phyloP scores from a whole-genome alignment of 2,797 vertebrate species.

The Coregonus suidteri region DNA sequence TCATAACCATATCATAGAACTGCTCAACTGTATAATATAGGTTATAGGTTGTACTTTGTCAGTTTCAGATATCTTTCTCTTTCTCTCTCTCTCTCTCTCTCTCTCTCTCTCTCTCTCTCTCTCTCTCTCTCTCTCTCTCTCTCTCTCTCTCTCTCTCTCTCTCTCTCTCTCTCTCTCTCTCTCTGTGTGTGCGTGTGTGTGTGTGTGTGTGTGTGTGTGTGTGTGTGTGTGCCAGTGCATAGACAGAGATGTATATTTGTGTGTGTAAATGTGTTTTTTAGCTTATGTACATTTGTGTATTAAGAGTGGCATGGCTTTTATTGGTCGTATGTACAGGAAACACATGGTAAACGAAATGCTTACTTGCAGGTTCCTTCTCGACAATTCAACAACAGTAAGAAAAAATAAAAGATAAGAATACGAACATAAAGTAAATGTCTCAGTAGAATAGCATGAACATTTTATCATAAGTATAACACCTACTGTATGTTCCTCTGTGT shows the following conservation, averaged over 20 bases:
- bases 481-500: neutral
- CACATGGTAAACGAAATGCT: no score
- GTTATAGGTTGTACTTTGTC: slow-evolving; percentile 37
- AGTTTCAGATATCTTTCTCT: neutral
- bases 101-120: no score
- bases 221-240: neutral
- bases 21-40: slow-evolving; percentile 8
- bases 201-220: neutral
- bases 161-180: neutral
- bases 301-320: slow-evolving; percentile 12
- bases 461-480: no score
- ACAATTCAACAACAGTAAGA: no score
- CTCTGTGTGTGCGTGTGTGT: neutral
- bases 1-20: neutral
- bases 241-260: neutral
- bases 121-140: neutral
- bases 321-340: no score
- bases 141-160: neutral
- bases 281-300: neutral
- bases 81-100: no score
- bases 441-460: no score
- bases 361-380: no score
- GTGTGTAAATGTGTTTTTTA: neutral
- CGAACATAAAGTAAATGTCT: no score
- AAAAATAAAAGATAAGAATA: no score